Evolutionary conservation across 92 coral and sea anemone species (phyloP), one percentile per base, ranked within the genome.

Genomic region (Chrysogorgia sp.): DNA sequence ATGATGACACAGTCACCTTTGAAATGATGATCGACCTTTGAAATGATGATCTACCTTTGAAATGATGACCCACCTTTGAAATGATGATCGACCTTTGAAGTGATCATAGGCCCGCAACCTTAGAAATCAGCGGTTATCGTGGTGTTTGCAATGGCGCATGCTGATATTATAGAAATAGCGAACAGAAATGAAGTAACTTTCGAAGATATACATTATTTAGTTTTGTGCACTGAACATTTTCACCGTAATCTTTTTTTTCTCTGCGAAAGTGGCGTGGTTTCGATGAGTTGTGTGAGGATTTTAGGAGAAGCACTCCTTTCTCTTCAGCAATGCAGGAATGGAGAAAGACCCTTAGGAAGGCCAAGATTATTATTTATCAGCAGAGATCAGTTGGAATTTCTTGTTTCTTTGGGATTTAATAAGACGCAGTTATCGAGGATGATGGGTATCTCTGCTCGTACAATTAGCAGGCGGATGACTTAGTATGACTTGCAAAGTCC

Each of bases 391-490:
- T 74, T 82, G 58, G 81, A 82, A 74, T 81, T 81, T 58, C 74
- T 70, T 26, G 35, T 80, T 32, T 67, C 77, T 25, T 31, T 67
- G 58, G 57, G 63, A 23, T 80, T 80, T 35, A 80, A 80, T 43
- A 80, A 80, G 67, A 80, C 84, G 20, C 77, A 66, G 67, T 23
- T 80, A 63, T 80, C 84, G 66, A 43, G 21, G 41, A 71, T 81
- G 85, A 40, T 88, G n/a, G 74, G 83, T 52, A 72, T 88, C 57
- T 80, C 86, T 52, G 57, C 82, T 80, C 85, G 92, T 55, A 87
- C 88, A 45, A 76, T 83, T 71, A 63, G 68, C 32, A 10, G 90
- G 69, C 83, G 83, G 25, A 74, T 82, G 71, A 76, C 83, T 20
- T 83, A 86, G 79, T 81, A 56, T 60, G 75, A 62, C 34, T 43